phyloP scores from a whole-genome alignment of 2,888 invertebrate genomes.

The Desoria tigrina region DNA sequence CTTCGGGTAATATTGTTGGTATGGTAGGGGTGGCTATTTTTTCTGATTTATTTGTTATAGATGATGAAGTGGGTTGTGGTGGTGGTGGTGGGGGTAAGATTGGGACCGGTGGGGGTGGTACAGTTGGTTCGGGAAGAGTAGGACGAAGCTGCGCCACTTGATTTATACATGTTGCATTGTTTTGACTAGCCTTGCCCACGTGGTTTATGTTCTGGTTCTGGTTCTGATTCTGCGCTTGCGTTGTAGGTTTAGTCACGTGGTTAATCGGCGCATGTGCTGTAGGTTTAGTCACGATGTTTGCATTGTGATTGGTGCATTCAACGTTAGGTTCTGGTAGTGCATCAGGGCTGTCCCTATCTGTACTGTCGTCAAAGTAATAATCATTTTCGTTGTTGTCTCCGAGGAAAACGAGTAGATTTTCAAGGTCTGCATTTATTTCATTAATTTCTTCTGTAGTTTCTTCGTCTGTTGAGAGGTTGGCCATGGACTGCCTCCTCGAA shows the following conservation, averaged over 20 bases:
- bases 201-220: no score
- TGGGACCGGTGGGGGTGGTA: constrained; percentile 71
- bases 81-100: not conserved
- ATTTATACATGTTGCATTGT: no score
- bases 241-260: no score
- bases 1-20: no score
- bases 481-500: not conserved
- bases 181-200: no score
- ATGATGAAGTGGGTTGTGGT: not conserved
- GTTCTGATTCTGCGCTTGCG: no score
- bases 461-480: not conserved
- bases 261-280: not conserved
- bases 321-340: not conserved
- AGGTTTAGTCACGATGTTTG: no score
- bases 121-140: constrained; percentile 74
- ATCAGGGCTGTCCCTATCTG: not conserved
- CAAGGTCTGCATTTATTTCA: constrained; percentile 60
- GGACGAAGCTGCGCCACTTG: constrained; percentile 56
- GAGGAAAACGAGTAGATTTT: constrained; percentile 21
- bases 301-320: not conserved
- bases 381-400: not conserved
- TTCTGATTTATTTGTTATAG: not conserved
- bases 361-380: not conserved
- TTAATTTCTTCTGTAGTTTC: constrained; percentile 62
- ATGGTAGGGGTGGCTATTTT: not conserved